A percentile compares a stretch with the other conserved stretches of the same genome.
These are phyloP conservation scores for Matsumurasca onukii DNA, from an alignment of 1,140 invertebrate genomes.

Conservation along the genomic window DNA sequence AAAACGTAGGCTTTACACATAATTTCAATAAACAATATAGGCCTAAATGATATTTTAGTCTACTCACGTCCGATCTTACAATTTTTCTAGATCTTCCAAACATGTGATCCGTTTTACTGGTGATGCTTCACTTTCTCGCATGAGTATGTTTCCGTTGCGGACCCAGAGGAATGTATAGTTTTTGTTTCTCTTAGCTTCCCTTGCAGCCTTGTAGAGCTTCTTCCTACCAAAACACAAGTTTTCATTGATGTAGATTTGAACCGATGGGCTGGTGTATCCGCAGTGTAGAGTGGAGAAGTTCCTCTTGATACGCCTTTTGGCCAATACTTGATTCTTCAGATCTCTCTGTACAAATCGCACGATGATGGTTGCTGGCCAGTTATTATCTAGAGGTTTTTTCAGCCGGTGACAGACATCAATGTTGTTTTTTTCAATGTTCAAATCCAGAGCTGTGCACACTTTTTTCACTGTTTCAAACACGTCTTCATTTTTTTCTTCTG, in stretches of 20 bases:
- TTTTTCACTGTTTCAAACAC: not conserved
- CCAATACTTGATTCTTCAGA: too few species aligned
- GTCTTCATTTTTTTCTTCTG: not conserved
- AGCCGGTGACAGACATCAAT: constrained; percentile 18
- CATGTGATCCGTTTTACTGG: constrained; percentile 1
- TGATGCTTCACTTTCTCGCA: not conserved
- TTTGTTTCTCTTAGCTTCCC: constrained; percentile 15
- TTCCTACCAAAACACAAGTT: constrained; percentile 4
- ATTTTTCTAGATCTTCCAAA: not conserved
- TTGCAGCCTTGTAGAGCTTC: constrained; percentile 12
- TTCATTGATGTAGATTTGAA: constrained; percentile 18
- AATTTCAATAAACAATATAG: too few species aligned
- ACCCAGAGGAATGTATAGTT: constrained; percentile 18
- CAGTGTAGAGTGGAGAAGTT: too few species aligned
- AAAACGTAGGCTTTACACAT: too few species aligned
- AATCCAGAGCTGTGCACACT: constrained; percentile 10
- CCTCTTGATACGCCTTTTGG: too few species aligned
- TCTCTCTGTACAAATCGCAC: too few species aligned
- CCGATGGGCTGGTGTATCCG: too few species aligned
- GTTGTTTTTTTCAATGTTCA: not conserved
- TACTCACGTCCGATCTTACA: too few species aligned
- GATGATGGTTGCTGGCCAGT: too few species aligned
- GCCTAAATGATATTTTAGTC: too few species aligned
- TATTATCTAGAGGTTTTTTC: not conserved
- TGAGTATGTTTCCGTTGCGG: too few species aligned